Evolutionary conservation across 1,140 invertebrate genomes (phyloP), one percentile per base, ranked within the genome.

Genomic region (Bursaphelenchus mucronatus): DNA sequence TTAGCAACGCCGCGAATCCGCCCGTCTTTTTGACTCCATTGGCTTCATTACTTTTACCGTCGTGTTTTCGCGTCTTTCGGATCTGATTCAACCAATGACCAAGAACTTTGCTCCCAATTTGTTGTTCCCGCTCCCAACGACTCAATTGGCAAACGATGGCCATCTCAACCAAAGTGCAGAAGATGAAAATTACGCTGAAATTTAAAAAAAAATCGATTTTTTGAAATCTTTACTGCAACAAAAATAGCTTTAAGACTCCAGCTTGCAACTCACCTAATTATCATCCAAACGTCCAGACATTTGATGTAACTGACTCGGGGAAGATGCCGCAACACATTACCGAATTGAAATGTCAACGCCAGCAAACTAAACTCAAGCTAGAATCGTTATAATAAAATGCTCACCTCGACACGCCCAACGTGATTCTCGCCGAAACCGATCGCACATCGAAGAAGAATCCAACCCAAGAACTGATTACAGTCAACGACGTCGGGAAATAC

Each of bases 41-140:
- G 5, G 65, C 62, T 39, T 62, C 47, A 43, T 68, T 66, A 51
- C 69, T 70, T 61, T 64, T 61, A 8, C 56, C 65, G 49, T 70
- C 63, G 53, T 74, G 51, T 52, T 75, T 74, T 21, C 77, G 63
- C n/a, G 78, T 79, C 69, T 80, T 81, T 50, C 75, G 56, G n/a
- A 79, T 79, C 58, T 81, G 78, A 69, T 79, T 79, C 5, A 79
- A 61, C 78, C 78, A 79, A 66, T 79, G 78, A 21, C 78, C 78
- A 0, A 79, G 67, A 0, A 79, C 78, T 69, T 79, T 79, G 11
- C 73, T 77, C 6, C 78, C 78, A 10, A 79, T 79, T 66, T 79
- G 78, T 51, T 70, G 57, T 67, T 79, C 78, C 40, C 78, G 64
- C 62, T 79, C 78, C 78, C 78, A 79, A 41, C 66, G 53, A 68